These are phyloP conservation scores for Hypomecis atomaria DNA, from an alignment of 2,888 invertebrate species.

Conservation along the genomic window DNA sequence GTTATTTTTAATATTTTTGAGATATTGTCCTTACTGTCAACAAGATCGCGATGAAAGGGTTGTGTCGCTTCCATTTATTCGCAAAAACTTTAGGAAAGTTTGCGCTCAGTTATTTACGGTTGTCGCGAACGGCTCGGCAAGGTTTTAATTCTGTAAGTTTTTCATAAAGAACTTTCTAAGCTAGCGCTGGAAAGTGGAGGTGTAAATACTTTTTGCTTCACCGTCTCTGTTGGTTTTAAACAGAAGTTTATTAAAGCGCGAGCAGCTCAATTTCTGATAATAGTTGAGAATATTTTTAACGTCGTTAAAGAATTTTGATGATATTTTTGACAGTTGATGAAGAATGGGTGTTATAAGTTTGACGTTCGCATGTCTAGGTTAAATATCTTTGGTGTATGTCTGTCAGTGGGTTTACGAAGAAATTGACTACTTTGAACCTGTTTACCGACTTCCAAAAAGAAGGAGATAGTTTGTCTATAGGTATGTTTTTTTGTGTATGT, in stretches of 20 bases:
- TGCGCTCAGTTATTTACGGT: constrained; percentile 46
- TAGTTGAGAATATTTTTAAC: background rate
- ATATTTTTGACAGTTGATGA: no score
- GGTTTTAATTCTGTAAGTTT: constrained; percentile 44
- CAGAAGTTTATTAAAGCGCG: background rate
- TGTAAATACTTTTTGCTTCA: constrained; percentile 24
- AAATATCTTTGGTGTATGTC: no score
- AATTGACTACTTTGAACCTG: no score
- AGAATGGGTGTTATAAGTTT: no score
- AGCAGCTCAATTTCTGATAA: background rate
- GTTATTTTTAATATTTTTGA: no score
- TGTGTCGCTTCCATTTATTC: constrained; percentile 55
- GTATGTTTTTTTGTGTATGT: no score
- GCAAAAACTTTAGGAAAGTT: constrained; percentile 48
- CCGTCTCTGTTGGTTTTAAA: constrained; percentile 17
- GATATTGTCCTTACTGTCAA: constrained; percentile 25
- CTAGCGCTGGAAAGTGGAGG: constrained; percentile 16
- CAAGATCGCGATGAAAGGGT: constrained; percentile 41
- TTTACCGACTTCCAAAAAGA: no score
- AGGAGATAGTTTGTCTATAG: no score
- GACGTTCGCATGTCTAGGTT: no score
- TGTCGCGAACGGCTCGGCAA: constrained; percentile 33
- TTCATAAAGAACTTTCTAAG: constrained; percentile 40
- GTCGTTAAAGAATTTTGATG: background rate
- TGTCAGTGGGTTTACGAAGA: no score